These are phyloP conservation scores for Callionymus lyra DNA, from an alignment of 2,113 vertebrate species.

Conservation along the genomic window DNA sequence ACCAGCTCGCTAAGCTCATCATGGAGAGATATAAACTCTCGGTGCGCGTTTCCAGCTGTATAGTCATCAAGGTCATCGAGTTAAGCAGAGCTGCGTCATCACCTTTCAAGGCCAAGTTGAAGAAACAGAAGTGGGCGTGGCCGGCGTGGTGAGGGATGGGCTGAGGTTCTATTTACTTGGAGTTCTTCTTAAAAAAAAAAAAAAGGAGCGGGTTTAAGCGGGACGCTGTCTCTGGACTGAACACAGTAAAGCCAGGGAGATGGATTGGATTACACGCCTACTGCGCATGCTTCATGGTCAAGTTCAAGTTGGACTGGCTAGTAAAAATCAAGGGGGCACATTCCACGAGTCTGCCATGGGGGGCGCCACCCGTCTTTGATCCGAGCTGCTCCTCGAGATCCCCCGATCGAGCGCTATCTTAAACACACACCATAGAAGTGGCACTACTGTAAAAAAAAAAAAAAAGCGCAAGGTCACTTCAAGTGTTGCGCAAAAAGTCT, in stretches of 20 bases:
- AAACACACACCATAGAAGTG: slow-evolving; percentile 55
- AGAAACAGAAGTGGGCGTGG: slow-evolving; percentile 43
- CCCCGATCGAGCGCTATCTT: slow-evolving; percentile 39
- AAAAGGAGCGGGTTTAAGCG: too few species aligned
- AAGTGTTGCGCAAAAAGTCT: slow-evolving; percentile 47
- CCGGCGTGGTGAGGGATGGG: slow-evolving; percentile 21
- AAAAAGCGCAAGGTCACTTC: slow-evolving; percentile 42
- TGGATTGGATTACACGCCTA: slow-evolving; percentile 35
- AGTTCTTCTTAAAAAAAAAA: slow-evolving; percentile 3
- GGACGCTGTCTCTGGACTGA: too few species aligned
- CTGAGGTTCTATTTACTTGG: slow-evolving; percentile 8
- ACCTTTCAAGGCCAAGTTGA: slow-evolving; percentile 64
- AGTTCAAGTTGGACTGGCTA: slow-evolving; percentile 68
- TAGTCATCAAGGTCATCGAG: slow-evolving; percentile 49
- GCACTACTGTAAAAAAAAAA: slow-evolving; percentile 56
- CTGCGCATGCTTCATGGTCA: slow-evolving; percentile 64
- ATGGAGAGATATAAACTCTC: slow-evolving; percentile 1
- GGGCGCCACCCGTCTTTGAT: slow-evolving; percentile 6
- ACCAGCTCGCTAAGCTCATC: slow-evolving; percentile 18
- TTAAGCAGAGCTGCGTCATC: slow-evolving; percentile 55
- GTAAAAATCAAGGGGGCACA: slow-evolving; percentile 49
- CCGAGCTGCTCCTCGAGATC: slow-evolving; percentile 15
- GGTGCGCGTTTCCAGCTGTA: slow-evolving; percentile 20
- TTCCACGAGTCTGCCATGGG: neutral
- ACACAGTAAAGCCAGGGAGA: neutral